A percentile compares a stretch with the other conserved stretches of the same genome.
Evolutionary conservation across 2,113 vertebrate genomes (phyloP).

Genomic region (Hemichromis elongatus): DNA sequence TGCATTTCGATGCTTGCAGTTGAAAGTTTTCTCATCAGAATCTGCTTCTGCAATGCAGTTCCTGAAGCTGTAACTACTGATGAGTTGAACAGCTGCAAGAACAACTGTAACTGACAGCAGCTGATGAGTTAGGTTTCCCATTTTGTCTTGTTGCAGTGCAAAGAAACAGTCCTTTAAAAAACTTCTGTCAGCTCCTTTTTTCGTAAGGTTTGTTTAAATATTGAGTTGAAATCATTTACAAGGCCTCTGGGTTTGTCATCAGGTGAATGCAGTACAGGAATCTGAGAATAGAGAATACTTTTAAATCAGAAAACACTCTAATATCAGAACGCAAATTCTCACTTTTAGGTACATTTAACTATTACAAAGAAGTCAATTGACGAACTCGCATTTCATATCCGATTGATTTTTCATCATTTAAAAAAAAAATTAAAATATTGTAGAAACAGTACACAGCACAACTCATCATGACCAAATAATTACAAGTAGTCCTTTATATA

Average conservation of each 20-base stretch:
- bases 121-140: conserved; percentile 14
- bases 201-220: neutral
- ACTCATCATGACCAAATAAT: neutral
- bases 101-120: neutral
- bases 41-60: conserved; percentile 70
- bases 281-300: conserved; percentile 10
- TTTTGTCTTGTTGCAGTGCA: neutral
- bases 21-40: conserved; percentile 24
- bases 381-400: neutral
- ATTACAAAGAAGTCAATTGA: neutral
- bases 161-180: neutral
- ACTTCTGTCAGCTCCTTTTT: neutral
- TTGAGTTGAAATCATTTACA: neutral
- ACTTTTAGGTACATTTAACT: neutral
- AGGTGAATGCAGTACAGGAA: neutral
- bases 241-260: neutral
- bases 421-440: neutral
- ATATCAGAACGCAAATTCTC: neutral
- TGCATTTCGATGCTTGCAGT: conserved; percentile 56
- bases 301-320: neutral
- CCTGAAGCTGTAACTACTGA: conserved; percentile 67
- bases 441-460: neutral
- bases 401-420: neutral
- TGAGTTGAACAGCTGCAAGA: conserved; percentile 14
- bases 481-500: no score